phyloP scores from a whole-genome alignment of 1,140 invertebrate genomes.

The Nephotettix cincticeps region DNA sequence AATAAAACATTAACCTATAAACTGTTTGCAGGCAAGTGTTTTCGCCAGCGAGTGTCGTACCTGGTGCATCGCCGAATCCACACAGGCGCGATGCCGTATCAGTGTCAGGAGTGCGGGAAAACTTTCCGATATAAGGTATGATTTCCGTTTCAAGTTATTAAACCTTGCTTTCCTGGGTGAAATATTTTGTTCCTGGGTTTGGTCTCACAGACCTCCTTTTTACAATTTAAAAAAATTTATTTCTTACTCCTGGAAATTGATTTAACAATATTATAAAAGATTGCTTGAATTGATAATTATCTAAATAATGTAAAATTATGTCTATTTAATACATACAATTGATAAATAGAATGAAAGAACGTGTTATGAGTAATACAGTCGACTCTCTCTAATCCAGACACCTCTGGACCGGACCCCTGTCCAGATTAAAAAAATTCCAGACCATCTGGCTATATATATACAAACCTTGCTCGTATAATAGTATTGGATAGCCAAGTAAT shows the following conservation, averaged over 20 bases:
- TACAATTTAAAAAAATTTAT: conserved; percentile 26
- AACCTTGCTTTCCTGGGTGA: no score
- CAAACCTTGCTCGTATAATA: no score
- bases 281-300: background rate
- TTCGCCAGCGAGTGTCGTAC: conserved; percentile 82
- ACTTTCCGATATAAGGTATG: conserved; percentile 79
- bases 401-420: no score
- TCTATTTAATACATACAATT: conserved; percentile 1
- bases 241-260: background rate
- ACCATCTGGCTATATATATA: no score
- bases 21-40: conserved; percentile 86
- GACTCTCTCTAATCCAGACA: no score
- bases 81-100: conserved; percentile 79
- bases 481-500: no score
- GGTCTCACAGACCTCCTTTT: conserved; percentile 4
- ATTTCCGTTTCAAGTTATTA: no score
- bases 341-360: no score
- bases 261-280: conserved; percentile 4
- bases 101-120: conserved; percentile 77
- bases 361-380: no score
- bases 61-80: conserved; percentile 82
- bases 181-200: background rate
- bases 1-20: no score
- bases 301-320: conserved; percentile 13
- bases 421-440: no score